These are phyloP conservation scores for Aplysina aerophoba DNA, from an alignment of 37 sponge, comb jelly and placozoan species.

Conservation along the genomic window DNA sequence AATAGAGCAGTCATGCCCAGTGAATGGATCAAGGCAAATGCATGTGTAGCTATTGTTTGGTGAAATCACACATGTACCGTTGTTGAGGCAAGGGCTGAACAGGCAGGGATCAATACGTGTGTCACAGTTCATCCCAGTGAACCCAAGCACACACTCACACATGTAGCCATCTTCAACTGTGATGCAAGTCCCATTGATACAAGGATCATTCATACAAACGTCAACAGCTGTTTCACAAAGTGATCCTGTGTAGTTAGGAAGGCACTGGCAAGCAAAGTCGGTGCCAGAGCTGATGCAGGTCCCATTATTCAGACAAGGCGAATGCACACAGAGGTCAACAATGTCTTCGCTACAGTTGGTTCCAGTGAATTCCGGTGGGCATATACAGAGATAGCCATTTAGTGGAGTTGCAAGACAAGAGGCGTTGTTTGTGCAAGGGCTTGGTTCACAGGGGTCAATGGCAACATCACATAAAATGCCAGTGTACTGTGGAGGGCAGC, in stretches of 20 bases:
- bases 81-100: not conserved
- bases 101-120: constrained; percentile 54
- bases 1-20: constrained; percentile 26
- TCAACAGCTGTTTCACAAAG: constrained; percentile 23
- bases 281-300: not conserved
- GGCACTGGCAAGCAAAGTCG: constrained; percentile 33
- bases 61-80: not conserved
- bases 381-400: constrained; percentile 1
- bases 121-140: constrained; percentile 49
- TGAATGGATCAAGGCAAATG: constrained; percentile 35
- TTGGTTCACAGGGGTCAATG: constrained; percentile 23
- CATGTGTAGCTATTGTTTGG: constrained; percentile 12
- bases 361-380: constrained; percentile 26
- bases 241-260: constrained; percentile 24
- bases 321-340: not conserved
- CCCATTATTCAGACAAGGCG: constrained; percentile 35
- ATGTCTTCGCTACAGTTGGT: not conserved
- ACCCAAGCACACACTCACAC: constrained; percentile 17
- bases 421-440: constrained; percentile 34
- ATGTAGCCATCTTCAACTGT: not conserved
- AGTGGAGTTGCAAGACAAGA: not conserved
- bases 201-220: not conserved
- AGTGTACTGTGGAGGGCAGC: constrained; percentile 16
- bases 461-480: constrained; percentile 20
- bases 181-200: constrained; percentile 28